Evolutionary conservation across 2,888 invertebrate genomes (phyloP).

Genomic region (Coronaproctus castanopsis): DNA sequence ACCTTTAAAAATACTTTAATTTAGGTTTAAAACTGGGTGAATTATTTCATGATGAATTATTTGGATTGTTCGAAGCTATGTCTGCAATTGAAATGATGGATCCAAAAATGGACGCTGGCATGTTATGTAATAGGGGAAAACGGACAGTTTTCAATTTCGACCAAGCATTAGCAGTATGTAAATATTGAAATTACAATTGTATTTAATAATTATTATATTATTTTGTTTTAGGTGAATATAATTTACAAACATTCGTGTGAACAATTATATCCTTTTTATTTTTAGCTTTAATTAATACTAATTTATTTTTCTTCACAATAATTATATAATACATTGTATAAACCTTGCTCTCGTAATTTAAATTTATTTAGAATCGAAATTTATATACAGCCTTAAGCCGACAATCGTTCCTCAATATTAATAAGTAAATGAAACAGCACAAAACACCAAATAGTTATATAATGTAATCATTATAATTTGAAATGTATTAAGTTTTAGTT

Average conservation of each 20-base stretch:
- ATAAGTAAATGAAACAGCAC: no score
- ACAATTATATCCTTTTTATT: not conserved
- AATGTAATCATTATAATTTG: no score
- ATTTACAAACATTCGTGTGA: not conserved
- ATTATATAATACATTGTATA: no score
- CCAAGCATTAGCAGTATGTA: conserved; percentile 46
- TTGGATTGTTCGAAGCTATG: conserved; percentile 94
- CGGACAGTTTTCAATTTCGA: conserved; percentile 69
- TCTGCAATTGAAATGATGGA: conserved; percentile 99
- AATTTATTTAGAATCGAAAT: no score
- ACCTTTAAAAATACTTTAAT: no score
- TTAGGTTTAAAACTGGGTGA: conserved; percentile 73
- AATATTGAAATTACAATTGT: conserved; percentile 9
- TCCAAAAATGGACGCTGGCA: conserved; percentile 99
- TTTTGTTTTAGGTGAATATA: not conserved
- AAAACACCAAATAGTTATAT: no score
- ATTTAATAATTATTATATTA: not conserved
- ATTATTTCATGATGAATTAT: conserved; percentile 70
- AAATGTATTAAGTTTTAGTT: no score
- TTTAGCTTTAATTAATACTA: not conserved
- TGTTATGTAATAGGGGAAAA: conserved; percentile 76
- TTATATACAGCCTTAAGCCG: no score
- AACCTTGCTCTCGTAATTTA: no score
- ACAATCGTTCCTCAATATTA: no score
- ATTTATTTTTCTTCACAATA: no score